Evolutionary conservation across 2,113 vertebrate species (phyloP).

Genomic region (Mesoclemmys tuberculata): DNA sequence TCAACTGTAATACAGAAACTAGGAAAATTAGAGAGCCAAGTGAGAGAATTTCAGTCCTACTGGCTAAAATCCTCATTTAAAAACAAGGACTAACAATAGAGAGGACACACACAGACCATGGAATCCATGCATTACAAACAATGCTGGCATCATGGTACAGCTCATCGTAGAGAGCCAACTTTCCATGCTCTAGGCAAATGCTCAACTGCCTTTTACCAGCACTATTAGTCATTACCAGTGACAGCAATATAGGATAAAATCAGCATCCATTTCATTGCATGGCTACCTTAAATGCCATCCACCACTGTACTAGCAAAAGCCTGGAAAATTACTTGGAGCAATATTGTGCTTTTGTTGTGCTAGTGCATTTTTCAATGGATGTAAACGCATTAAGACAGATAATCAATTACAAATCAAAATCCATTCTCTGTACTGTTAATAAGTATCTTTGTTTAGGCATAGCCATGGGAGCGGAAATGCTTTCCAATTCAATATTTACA

Average conservation of each 20-base stretch:
- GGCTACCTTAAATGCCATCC: conserved; percentile 68
- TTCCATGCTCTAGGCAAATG: conserved; percentile 64
- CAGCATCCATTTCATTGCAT: conserved; percentile 37
- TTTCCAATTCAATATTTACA: neutral
- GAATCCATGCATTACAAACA: conserved; percentile 36
- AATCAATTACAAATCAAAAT: conserved; percentile 75
- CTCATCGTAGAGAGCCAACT: conserved; percentile 27
- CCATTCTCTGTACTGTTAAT: conserved; percentile 57
- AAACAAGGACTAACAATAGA: conserved; percentile 28
- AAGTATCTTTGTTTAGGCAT: conserved; percentile 25
- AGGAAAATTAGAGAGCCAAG: neutral
- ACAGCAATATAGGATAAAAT: conserved; percentile 68
- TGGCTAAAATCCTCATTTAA: neutral
- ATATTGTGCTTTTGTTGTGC: conserved; percentile 4
- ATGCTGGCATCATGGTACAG: neutral
- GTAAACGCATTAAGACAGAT: conserved; percentile 69
- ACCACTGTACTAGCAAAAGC: conserved; percentile 42
- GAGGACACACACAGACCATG: neutral
- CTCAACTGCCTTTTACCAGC: conserved; percentile 65
- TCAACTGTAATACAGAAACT: neutral
- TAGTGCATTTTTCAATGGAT: conserved; percentile 44
- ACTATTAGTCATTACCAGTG: conserved; percentile 59
- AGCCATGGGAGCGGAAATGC: neutral
- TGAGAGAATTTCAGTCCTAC: neutral
- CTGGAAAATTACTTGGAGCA: conserved; percentile 74